Evolutionary conservation across 2,797 vertebrate genomes (phyloP), one percentile per base, ranked within the genome.

Genomic region (Pangasius mekongensis): DNA sequence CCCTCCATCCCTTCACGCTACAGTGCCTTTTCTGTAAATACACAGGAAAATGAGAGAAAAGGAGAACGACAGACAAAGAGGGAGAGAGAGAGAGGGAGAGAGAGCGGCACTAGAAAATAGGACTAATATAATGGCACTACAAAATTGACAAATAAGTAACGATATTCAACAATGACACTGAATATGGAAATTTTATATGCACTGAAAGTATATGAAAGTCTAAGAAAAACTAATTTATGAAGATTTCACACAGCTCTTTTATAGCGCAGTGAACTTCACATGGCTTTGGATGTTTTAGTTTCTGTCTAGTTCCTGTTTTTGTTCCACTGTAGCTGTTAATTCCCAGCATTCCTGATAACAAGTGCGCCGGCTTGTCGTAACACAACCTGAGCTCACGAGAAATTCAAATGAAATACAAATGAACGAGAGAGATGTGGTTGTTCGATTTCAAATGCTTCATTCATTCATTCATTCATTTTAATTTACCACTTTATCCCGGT

Each of bases 21-120:
- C 91, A 91, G 90, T 94, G 93, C 93, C 93, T 92, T 93, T 90
- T 94, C 90, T 93, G 93, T 93, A 95, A 95, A 96, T 93, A 95
- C 87, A 78, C 84, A 88, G 60, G 0, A 81, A 84, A n/a, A 90
- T 86, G 91, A 91, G 90, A 80, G 82, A 82, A 22, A 80, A 90
- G 90, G 90, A 90, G 39, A 90, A 77, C 74, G 20, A 91, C 43
- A 87, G 87, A 90, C 86, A 90, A 22, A 91, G 36, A 69, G 10
- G 62, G 16, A 87, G 22, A 85, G 77, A 87, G 22, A 85, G 20
- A 71, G 83, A 24, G 30, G 9, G 60, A 83, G 22, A 39, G 13
- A 43, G 36, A 64, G 78, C 11, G 2, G 7, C 2, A 78, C 39
- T 27, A 43, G 73, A 76, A 49, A 76, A 76, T 2, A 80, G 52